phyloP scores from a whole-genome alignment of 2,888 invertebrate species.

The Panzeria rudis region DNA sequence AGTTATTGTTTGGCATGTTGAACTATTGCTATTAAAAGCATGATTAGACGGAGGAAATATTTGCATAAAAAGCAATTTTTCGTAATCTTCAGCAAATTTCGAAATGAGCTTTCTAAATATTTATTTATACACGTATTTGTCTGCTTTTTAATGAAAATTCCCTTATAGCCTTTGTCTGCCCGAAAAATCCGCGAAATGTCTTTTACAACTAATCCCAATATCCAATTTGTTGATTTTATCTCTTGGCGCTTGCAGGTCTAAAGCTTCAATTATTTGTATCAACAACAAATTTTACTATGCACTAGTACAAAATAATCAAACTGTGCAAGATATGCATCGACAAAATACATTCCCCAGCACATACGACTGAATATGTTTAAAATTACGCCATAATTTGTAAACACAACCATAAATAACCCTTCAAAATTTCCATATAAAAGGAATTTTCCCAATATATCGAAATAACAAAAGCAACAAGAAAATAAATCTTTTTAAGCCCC shows the following conservation, averaged over 20 bases:
- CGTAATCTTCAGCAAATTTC: not conserved
- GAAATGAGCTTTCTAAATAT: no score
- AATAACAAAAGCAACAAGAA: slow-evolving; percentile 20
- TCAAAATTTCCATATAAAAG: slow-evolving; percentile 25
- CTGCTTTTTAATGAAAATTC: not conserved
- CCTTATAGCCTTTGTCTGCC: not conserved
- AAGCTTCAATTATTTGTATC: not conserved
- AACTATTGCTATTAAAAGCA: no score
- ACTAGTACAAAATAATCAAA: not conserved
- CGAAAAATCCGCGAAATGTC: not conserved
- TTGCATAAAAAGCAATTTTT: not conserved
- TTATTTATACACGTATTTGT: not conserved
- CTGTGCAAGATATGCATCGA: not conserved
- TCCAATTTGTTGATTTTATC: slow-evolving; percentile 1
- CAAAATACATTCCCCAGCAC: not conserved
- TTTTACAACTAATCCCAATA: not conserved
- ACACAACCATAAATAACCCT: slow-evolving; percentile 32
- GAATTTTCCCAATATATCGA: not conserved
- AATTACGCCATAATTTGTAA: slow-evolving; percentile 43
- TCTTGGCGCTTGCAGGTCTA: not conserved
- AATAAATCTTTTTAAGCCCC: slow-evolving; percentile 58
- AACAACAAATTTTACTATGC: not conserved
- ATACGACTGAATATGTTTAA: not conserved
- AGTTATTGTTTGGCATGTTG: no score
- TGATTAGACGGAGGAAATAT: not conserved